A percentile compares a stretch with the other conserved stretches of the same genome.
These are phyloP conservation scores for Chrysogorgia sp. DNA, from an alignment of 92 coral and sea anemone genomes.

Conservation along the genomic window DNA sequence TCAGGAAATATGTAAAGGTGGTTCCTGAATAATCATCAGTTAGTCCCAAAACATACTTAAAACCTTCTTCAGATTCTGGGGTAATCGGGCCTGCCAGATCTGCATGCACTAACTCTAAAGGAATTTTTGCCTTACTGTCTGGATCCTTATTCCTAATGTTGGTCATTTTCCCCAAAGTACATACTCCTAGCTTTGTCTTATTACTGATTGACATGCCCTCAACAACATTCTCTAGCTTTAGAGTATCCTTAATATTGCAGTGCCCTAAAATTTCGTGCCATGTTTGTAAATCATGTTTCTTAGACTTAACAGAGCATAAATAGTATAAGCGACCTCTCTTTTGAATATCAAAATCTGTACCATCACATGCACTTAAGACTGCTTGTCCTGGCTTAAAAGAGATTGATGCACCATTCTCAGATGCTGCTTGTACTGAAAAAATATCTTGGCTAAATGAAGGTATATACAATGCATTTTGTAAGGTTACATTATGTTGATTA, in stretches of 20 bases:
- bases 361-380: conserved; percentile 36
- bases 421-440: conserved; percentile 51
- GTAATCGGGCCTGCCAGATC: conserved; percentile 46
- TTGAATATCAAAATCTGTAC: conserved; percentile 36
- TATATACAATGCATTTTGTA: conserved; percentile 48
- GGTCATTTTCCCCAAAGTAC: conserved; percentile 32
- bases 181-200: conserved; percentile 31
- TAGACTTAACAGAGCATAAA: conserved; percentile 10
- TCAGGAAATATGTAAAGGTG: conserved; percentile 17
- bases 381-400: conserved; percentile 23
- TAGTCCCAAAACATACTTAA: conserved; percentile 26
- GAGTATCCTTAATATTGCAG: conserved; percentile 27
- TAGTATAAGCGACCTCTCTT: conserved; percentile 36
- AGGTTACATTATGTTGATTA: conserved; percentile 9
- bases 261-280: conserved; percentile 49
- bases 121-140: conserved; percentile 35
- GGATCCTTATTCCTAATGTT: conserved; percentile 33
- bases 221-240: conserved; percentile 34
- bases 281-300: conserved; percentile 4
- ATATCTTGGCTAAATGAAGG: too few species aligned
- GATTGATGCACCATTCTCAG: conserved; percentile 42
- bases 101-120: conserved; percentile 44
- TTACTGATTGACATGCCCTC: conserved; percentile 47
- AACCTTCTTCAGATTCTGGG: conserved; percentile 32
- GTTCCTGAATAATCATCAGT: conserved; percentile 54